These are phyloP conservation scores for Pungitius pungitius DNA, from an alignment of 2,113 vertebrate species.

Conservation along the genomic window DNA sequence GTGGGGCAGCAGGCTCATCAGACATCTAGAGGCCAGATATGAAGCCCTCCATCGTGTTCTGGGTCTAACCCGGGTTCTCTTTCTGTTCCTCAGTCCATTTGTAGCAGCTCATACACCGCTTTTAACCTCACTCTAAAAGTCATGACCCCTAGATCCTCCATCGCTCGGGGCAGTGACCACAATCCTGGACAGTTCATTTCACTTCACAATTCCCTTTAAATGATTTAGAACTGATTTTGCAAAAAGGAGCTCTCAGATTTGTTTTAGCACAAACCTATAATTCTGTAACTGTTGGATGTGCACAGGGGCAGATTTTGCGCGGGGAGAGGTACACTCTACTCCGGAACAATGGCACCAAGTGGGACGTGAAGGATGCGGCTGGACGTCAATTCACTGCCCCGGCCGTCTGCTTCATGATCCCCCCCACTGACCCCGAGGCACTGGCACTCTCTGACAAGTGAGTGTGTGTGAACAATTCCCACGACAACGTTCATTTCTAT, in stretches of 20 bases:
- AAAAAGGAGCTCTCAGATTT: not conserved
- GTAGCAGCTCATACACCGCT: too few species aligned
- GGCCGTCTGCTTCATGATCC: slow-evolving; percentile 91
- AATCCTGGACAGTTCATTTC: not conserved
- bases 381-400: slow-evolving; percentile 85
- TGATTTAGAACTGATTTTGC: not conserved
- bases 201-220: not conserved
- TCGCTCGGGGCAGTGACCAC: not conserved
- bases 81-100: too few species aligned
- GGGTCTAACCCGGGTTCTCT: too few species aligned
- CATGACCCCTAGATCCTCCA: not conserved
- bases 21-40: too few species aligned
- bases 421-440: slow-evolving; percentile 88
- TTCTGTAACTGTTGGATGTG: not conserved
- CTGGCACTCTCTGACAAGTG: slow-evolving; percentile 87
- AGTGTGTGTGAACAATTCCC: slow-evolving; percentile 37
- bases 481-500: not conserved
- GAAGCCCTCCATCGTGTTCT: too few species aligned
- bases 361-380: slow-evolving; percentile 87
- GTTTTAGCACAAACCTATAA: too few species aligned
- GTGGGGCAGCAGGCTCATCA: too few species aligned
- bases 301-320: slow-evolving; percentile 86
- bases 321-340: slow-evolving; percentile 90
- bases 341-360: slow-evolving; percentile 83
- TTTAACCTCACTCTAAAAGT: too few species aligned